Conservation (phyloP, 53 echinoderm and acorn worm species). For the Apostichopus leukothele region DNA sequence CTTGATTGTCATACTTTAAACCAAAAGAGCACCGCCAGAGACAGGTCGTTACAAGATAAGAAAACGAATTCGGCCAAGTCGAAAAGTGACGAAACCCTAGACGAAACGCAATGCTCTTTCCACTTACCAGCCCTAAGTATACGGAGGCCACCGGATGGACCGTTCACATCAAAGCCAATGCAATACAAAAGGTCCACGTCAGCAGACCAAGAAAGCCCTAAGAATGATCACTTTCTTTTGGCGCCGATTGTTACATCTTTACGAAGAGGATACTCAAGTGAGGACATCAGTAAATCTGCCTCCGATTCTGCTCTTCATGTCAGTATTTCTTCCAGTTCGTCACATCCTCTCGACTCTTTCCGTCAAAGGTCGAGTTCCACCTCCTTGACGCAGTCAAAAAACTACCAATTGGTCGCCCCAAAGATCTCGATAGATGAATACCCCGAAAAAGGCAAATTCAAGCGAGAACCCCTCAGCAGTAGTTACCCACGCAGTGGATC, state of each 20-base stretch:
- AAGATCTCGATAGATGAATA: slow-evolving; percentile 32
- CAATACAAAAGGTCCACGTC: slow-evolving; percentile 31
- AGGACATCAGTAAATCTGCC: slow-evolving; percentile 9
- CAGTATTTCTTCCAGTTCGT: not conserved
- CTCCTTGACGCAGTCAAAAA: slow-evolving; percentile 12
- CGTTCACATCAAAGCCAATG: not conserved
- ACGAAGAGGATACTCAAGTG: slow-evolving; percentile 15
- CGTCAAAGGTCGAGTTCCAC: slow-evolving; percentile 11
- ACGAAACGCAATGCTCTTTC: not conserved
- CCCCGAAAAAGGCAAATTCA: not conserved
- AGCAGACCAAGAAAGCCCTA: slow-evolving; percentile 13
- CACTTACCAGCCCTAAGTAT: not conserved
- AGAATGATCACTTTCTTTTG: slow-evolving; percentile 24
- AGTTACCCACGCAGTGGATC: not conserved
- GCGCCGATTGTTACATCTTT: slow-evolving; percentile 23
- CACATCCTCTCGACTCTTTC: slow-evolving; percentile 15
- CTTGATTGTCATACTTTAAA: no score
- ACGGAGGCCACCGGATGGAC: not conserved
- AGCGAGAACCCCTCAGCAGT: not conserved
- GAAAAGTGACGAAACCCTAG: not conserved
- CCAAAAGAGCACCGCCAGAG: no score
- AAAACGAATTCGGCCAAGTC: not conserved
- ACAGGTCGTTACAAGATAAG: not conserved
- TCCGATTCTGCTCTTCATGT: slow-evolving; percentile 23
- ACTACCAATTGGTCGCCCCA: not conserved